A percentile compares a stretch with the other conserved stretches of the same genome.
phyloP scores from a whole-genome alignment of 2,888 invertebrate genomes.

The Eupithecia vulgata region DNA sequence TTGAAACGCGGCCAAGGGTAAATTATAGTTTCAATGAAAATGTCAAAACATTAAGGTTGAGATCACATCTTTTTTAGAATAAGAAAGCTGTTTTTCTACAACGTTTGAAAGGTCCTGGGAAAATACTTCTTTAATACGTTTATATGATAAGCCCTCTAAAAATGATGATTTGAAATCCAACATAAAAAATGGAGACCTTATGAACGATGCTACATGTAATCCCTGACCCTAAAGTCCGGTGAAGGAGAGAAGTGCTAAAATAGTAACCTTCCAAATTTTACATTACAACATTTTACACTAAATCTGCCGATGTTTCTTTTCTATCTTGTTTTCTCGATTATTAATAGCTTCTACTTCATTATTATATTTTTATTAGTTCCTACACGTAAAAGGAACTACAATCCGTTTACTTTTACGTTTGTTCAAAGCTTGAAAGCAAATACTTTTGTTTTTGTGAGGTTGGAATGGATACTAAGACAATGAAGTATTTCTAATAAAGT shows the following conservation, averaged over 20 bases:
- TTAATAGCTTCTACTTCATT: constrained; percentile 6
- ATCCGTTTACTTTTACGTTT: neutral
- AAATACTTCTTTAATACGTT: neutral
- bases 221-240: constrained; percentile 13
- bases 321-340: constrained; percentile 23
- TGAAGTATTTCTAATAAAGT: too few species aligned
- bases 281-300: neutral
- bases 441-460: neutral
- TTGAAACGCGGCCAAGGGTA: neutral
- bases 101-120: neutral
- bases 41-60: neutral
- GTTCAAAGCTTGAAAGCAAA: neutral
- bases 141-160: neutral
- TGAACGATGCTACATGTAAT: constrained; percentile 25
- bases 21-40: neutral
- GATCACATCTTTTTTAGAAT: neutral
- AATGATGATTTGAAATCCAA: neutral
- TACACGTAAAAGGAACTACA: neutral
- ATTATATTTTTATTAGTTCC: neutral
- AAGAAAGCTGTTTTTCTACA: neutral
- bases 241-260: constrained; percentile 26
- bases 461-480: neutral
- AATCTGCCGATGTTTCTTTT: constrained; percentile 15
- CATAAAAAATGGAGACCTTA: constrained; percentile 1
- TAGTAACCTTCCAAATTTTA: constrained; percentile 23